Evolutionary conservation across 1,140 invertebrate species (phyloP), one percentile per base, ranked within the genome.

Genomic region (Trichoplusia ni): DNA sequence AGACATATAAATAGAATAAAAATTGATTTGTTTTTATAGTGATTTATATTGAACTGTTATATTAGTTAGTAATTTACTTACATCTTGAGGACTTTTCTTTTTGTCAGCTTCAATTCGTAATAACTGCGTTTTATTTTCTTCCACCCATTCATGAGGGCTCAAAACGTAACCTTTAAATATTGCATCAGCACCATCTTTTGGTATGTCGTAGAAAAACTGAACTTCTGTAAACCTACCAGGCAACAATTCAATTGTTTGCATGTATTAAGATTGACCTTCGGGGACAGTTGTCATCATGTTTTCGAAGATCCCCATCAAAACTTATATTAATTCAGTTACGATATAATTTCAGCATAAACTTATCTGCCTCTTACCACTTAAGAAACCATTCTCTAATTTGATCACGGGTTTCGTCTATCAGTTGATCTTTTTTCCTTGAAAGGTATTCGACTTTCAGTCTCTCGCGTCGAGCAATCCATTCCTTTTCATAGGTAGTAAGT

Each of bases 361-460:
- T n/a, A n/a, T n/a, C n/a, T n/a, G n/a, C n/a, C n/a, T n/a, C 37
- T 68, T 77, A 86, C 84, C 84, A 88, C 66, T 64, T 66, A 27
- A 59, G 14, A 70, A 86, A 84, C 85, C 85, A 88, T 14, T 65
- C 59, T 51, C 80, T 74, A 1, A 85, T 67, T 64, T 69, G 68
- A 35, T 79, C 79, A 51, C 77, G 59, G 35, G 75, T 71, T 37
- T 84, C 73, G 19, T 81, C 84, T 8, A 35, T 56, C 5, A 82
- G 64, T 7, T 70, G 60, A 14, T 69, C 58, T 9, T 56, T 23
- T 60, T 67, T 74, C 53, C 33, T 63, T 63, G 76, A 67, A 2
- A 75, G 59, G 37, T 59, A 81, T 0, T 66, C 40, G 18, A 66
- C 23, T 67, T 82, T 78, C 18, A 73, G 59, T 47, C 61, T 40